Base-by-base conservation (phyloP, 2,113 vertebrate species). In the Otolemur garnettii region DNA sequence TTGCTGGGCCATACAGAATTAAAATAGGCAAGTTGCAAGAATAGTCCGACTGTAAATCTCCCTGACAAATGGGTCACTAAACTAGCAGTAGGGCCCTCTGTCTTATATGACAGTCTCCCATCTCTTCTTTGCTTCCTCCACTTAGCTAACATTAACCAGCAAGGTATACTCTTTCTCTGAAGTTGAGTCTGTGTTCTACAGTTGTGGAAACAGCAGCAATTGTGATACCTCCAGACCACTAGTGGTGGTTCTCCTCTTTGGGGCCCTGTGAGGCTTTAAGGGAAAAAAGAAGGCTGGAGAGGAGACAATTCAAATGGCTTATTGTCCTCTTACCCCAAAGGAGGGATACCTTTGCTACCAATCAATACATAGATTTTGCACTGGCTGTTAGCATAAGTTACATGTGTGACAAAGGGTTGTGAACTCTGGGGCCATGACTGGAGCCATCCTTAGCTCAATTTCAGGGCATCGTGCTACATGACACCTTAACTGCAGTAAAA, bases 111-210 rank as follows among this genome's bases (percentile, higher is more conserved):
- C 35, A 4, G 0, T 38, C n/a, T 90, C 45, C 81, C n/a, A 26
- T 81, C 66, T 21, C 57, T 86, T 92, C 35, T 68, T 72, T 64
- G 75, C 75, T 68, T 95, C 64, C 50, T 86, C 38, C 2, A 3
- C 80, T 81, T 85, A 7, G 15, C 38, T 28, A 19, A 64, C 71
- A n/a, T 69, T 90, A 95, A 77, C 74, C 82, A 89, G 78, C 68
- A 94, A 85, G 89, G 71, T 68, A 19, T 7, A 21, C 18, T 42
- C 18, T 93, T 91, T 81, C 86, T 96, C 78, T 93, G 93, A 96
- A 96, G 83, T 19, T 21, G 59, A 93, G 28, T 87, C 38, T 66
- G 33, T 59, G 9, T 62, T 81, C 66, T 13, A 80, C 28, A 35
- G 69, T 38, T 72, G 60, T 77, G 50, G 80, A 81, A 94, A 84